Conservation (phyloP, 2,113 vertebrate species). For the Nyctibius bracteatus region DNA sequence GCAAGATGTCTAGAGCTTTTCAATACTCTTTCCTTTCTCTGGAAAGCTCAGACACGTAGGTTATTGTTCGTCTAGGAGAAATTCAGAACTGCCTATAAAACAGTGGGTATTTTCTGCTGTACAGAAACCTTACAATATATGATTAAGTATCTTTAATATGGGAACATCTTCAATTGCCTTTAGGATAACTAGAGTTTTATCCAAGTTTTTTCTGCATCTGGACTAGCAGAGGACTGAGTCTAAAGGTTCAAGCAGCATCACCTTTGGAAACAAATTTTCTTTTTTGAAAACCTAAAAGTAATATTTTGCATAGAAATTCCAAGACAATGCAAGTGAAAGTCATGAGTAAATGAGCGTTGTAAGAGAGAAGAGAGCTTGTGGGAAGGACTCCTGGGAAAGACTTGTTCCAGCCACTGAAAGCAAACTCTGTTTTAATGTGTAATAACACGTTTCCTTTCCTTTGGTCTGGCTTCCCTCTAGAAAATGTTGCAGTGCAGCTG, state of each 20-base stretch:
- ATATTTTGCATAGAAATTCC: background rate
- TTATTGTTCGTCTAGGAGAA: background rate
- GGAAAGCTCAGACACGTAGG: background rate
- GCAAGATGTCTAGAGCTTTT: background rate
- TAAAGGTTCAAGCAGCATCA: background rate
- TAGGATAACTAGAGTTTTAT: background rate
- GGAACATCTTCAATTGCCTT: background rate
- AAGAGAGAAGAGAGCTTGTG: background rate
- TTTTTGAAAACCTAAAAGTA: background rate
- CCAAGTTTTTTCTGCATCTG: background rate
- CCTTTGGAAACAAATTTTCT: background rate
- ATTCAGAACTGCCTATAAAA: background rate
- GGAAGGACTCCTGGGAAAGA: background rate
- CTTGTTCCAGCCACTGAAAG: background rate
- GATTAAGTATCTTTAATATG: background rate
- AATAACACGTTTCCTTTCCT: background rate
- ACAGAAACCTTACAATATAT: background rate
- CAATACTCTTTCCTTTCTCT: background rate
- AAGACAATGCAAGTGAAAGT: slow-evolving; percentile 1
- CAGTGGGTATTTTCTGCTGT: background rate
- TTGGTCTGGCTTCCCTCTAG: background rate
- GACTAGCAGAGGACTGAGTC: background rate
- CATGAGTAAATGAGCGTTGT: background rate
- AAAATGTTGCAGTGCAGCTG: background rate
- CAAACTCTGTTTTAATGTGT: slow-evolving; percentile 11